Conservation (phyloP, 2,888 invertebrate genomes). For the Sphaerophoria rueppellii region DNA sequence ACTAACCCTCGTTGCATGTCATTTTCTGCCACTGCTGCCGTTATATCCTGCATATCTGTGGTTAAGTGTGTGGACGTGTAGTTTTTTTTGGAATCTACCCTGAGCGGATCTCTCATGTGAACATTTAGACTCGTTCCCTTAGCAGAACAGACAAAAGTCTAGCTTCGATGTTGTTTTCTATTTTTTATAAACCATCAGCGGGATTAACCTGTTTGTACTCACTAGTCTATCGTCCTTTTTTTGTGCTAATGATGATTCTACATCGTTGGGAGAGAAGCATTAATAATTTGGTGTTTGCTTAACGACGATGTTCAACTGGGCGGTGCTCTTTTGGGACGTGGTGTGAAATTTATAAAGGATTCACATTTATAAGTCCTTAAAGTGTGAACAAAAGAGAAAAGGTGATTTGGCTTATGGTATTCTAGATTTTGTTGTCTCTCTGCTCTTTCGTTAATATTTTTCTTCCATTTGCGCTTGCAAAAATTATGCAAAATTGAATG, state of each 20-base stretch:
- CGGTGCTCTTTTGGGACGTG: not conserved
- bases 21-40: conserved; percentile 52
- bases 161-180: conserved; percentile 1
- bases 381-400: not conserved
- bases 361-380: conserved; percentile 27
- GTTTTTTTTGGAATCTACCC: conserved; percentile 31
- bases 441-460: no score
- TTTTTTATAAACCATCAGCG: conserved; percentile 22
- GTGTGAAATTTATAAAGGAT: conserved; percentile 51
- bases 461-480: no score
- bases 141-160: conserved; percentile 30
- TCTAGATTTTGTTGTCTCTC: conserved; percentile 4
- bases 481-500: no score
- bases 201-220: conserved; percentile 56
- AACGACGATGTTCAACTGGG: conserved; percentile 44
- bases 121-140: conserved; percentile 36
- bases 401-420: not conserved
- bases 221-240: conserved; percentile 49
- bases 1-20: conserved; percentile 28
- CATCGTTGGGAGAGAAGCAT: conserved; percentile 53
- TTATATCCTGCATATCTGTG: conserved; percentile 70
- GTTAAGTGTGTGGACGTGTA: conserved; percentile 67
- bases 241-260: conserved; percentile 45
- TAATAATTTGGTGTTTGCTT: conserved; percentile 70
- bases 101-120: conserved; percentile 49